Conservation (phyloP, 1,140 invertebrate species). For the Drosophila kepulauana region DNA sequence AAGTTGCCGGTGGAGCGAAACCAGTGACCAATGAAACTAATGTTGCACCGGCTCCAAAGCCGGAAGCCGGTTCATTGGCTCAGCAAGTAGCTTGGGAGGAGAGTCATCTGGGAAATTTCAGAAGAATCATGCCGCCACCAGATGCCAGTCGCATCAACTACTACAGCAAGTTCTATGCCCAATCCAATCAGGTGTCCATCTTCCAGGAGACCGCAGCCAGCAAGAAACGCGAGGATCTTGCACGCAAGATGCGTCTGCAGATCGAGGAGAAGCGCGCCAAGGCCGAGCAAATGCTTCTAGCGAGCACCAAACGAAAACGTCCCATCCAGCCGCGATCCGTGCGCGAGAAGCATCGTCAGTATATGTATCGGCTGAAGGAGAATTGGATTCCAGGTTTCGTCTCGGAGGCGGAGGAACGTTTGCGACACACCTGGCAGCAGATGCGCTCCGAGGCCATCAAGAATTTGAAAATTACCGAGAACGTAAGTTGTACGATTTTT, state of each 20-base stretch:
- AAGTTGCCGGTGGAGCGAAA: slow-evolving; percentile 15
- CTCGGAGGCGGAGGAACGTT: slow-evolving; percentile 77
- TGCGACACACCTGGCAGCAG: slow-evolving; percentile 74
- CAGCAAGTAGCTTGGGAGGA: slow-evolving; percentile 91
- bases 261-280: slow-evolving; percentile 75
- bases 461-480: slow-evolving; percentile 68
- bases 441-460: slow-evolving; percentile 71
- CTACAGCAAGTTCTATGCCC: slow-evolving; percentile 86
- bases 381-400: slow-evolving; percentile 78
- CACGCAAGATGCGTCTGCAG: slow-evolving; percentile 74
- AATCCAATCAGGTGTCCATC: slow-evolving; percentile 89
- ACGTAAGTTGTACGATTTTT: slow-evolving; percentile 40
- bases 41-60: background rate
- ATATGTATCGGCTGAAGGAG: slow-evolving; percentile 51
- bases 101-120: slow-evolving; percentile 91
- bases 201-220: slow-evolving; percentile 91
- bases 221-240: slow-evolving; percentile 79
- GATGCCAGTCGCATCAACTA: slow-evolving; percentile 59
- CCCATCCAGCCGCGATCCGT: slow-evolving; percentile 49
- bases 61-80: slow-evolving; percentile 83
- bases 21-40: background rate
- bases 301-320: slow-evolving; percentile 46
- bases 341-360: slow-evolving; percentile 65
- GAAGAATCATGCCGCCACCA: slow-evolving; percentile 77
- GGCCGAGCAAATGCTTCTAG: slow-evolving; percentile 59